Conservation (phyloP, 1,140 invertebrate species). For the Maniola jurtina region DNA sequence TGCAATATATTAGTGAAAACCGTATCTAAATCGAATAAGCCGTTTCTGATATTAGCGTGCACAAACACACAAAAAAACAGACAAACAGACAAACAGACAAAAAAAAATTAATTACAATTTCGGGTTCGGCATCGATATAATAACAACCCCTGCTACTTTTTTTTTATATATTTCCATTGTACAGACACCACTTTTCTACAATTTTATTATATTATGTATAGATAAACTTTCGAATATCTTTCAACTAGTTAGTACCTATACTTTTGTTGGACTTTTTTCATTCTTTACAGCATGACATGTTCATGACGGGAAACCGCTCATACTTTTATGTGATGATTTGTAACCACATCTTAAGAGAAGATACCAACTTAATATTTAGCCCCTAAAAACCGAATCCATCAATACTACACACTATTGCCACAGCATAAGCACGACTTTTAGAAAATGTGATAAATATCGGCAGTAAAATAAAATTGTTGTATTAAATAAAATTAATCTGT, state of each 20-base stretch:
- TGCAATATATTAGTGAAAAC: too few species aligned
- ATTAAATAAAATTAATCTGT: conserved; percentile 25
- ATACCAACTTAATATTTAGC: neutral
- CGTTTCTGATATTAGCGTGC: too few species aligned
- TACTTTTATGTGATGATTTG: conserved; percentile 27
- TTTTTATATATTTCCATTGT: too few species aligned
- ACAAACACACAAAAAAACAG: too few species aligned
- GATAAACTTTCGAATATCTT: neutral
- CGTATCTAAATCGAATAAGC: too few species aligned
- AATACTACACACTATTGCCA: neutral
- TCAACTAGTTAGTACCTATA: neutral
- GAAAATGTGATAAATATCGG: neutral
- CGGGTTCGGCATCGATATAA: too few species aligned
- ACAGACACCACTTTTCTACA: too few species aligned
- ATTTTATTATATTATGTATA: too few species aligned
- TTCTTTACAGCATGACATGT: neutral
- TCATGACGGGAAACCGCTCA: conserved; percentile 5
- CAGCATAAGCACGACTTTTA: neutral
- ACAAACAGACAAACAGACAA: too few species aligned
- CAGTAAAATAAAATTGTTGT: conserved; percentile 1
- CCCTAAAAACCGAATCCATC: neutral
- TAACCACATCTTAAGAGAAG: conserved; percentile 25
- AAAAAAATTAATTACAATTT: too few species aligned
- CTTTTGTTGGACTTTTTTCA: neutral
- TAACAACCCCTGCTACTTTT: too few species aligned